phyloP scores from a whole-genome alignment of 2,797 vertebrate genomes.

The Meriones psammophilus region DNA sequence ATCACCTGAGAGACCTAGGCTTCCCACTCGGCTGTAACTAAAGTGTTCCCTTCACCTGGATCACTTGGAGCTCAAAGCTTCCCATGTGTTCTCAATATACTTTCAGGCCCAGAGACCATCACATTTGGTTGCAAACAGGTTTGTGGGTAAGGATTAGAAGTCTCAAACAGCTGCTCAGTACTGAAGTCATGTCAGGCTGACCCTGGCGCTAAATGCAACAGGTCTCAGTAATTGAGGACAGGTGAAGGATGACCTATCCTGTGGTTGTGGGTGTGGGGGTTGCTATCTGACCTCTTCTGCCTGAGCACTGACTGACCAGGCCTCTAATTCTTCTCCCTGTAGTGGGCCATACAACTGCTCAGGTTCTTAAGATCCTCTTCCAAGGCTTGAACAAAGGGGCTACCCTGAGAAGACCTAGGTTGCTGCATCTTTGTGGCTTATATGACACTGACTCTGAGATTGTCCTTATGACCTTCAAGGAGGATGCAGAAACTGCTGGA shows the following conservation, averaged over 20 bases:
- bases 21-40: too few relatives aligned
- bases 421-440: neutral
- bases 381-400: neutral
- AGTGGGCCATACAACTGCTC: neutral
- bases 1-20: neutral
- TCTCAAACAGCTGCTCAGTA: neutral
- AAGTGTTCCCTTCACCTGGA: too few relatives aligned
- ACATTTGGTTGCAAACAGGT: neutral
- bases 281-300: neutral
- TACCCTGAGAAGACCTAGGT: accelerated
- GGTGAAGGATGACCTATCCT: accelerated
- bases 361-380: neutral
- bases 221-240: conserved; percentile 51
- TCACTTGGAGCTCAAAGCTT: neutral
- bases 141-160: accelerated
- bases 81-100: conserved; percentile 33
- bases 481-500: neutral
- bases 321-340: neutral
- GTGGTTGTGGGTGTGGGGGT: neutral
- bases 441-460: neutral
- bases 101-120: neutral
- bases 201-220: accelerated
- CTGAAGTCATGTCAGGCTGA: conserved; percentile 56
- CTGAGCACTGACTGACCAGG: neutral
- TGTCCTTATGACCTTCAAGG: neutral